Base-by-base conservation (phyloP, 2,888 invertebrate species). In the Mamestra brassicae region DNA sequence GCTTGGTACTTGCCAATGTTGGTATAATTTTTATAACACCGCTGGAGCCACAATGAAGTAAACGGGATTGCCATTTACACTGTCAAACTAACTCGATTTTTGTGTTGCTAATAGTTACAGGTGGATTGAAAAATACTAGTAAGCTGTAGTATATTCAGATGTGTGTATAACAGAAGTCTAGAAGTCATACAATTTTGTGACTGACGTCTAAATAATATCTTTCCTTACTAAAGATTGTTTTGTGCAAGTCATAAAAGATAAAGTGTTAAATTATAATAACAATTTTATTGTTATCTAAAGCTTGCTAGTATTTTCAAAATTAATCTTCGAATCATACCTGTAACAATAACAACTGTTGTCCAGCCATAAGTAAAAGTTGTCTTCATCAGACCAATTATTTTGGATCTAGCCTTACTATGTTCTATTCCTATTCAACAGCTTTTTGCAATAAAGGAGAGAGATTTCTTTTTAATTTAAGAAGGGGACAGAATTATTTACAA, bases 1-100 rank as follows among this genome's bases (percentile, higher is more conserved):
- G 88, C 54, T 86, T 50, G 0, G 57, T 65, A 36, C 6, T 4
- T 17, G 3, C 13, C 0, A 17, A 62, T 10, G 2, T 67, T 57
- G 13, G 34, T 15, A 38, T 55, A 0, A 54, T 62, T 47, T 42
- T 45, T 38, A 38, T 45, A 61, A 55, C 7, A 55, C 26, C 11
- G 4, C 34, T 62, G 10, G 15, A 17, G 11, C 11, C 17, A 42
- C 26, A 72, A 62, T 34, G n/a, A 34, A 47, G 63, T 15, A 15
- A 52, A 15, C 0, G 5, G n/a, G 15, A 38, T 4, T 47, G 15
- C 42, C 1, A 13, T 66, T 69, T 60, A 52, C 54, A 8, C 34
- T 36, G 42, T 64, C 13, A 47, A 15, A 8, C 5, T 5, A 13
- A 17, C 13, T 2, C 10, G n/a, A 34, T 54, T 60, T 38, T 61